A percentile compares a stretch with the other conserved stretches of the same genome.
Evolutionary conservation across 1,140 invertebrate species (phyloP).

Genomic region (Zophobas morio): DNA sequence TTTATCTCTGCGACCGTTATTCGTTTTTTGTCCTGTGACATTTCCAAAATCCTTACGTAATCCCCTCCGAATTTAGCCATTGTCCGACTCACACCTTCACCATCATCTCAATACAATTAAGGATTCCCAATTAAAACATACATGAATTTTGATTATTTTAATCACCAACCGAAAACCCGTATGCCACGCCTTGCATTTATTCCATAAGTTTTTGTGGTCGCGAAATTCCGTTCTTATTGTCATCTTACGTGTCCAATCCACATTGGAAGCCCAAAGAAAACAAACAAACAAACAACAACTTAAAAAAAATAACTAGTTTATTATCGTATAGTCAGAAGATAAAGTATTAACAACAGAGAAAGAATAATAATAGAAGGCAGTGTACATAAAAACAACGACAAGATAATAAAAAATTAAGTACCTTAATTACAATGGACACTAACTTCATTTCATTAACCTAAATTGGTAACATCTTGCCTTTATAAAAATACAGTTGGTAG

Average conservation of each 20-base stretch:
- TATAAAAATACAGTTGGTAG: not conserved
- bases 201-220: not conserved
- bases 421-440: not conserved
- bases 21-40: too few species aligned
- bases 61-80: too few species aligned
- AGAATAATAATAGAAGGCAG: conserved; percentile 7
- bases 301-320: conserved; percentile 11
- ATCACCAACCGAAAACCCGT: not conserved
- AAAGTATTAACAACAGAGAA: conserved; percentile 9
- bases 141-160: not conserved
- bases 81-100: too few species aligned
- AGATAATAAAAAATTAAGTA: not conserved
- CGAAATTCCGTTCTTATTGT: not conserved
- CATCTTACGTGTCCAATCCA: not conserved
- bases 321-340: not conserved
- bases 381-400: conserved; percentile 7
- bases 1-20: too few species aligned
- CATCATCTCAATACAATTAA: too few species aligned
- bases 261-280: not conserved
- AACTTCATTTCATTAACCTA: not conserved
- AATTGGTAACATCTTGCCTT: not conserved
- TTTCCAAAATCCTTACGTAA: too few species aligned
- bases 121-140: too few species aligned
- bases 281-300: not conserved
- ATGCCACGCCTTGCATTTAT: not conserved